Conservation (phyloP, 2,888 invertebrate genomes). For the Lasioglossum villosulum region DNA sequence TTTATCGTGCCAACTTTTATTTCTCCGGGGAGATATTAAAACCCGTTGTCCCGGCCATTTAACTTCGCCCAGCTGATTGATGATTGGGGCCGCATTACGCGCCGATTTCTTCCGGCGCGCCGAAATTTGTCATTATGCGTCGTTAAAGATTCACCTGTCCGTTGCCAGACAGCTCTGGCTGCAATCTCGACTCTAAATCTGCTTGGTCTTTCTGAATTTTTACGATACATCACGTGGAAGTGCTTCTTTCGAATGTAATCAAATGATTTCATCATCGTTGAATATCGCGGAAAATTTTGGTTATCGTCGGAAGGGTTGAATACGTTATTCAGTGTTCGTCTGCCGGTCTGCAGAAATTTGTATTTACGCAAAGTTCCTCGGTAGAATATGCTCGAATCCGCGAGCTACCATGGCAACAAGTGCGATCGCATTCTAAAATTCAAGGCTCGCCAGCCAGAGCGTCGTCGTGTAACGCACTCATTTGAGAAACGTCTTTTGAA, state of each 20-base stretch:
- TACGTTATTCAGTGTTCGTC: neutral
- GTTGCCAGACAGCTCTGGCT: neutral
- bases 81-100: slow-evolving; percentile 78
- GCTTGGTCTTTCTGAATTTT: no score
- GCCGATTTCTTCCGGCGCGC: slow-evolving; percentile 63
- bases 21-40: slow-evolving; percentile 83
- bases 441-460: neutral
- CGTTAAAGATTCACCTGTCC: slow-evolving; percentile 57
- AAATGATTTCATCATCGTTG: neutral
- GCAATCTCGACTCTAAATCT: neutral
- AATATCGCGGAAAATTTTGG: neutral
- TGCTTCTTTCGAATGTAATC: neutral
- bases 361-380: neutral
- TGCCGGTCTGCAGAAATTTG: neutral
- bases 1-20: slow-evolving; percentile 84
- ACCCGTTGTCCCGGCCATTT: slow-evolving; percentile 83
- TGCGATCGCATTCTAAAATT: neutral
- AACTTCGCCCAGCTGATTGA: slow-evolving; percentile 82
- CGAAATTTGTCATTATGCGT: slow-evolving; percentile 57
- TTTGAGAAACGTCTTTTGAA: neutral
- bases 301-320: no score
- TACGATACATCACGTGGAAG: neutral
- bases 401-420: neutral
- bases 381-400: neutral
- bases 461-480: neutral